Evolutionary conservation across 2,888 invertebrate genomes (phyloP), one percentile per base, ranked within the genome.

Genomic region (Teinopalpus imperialis): DNA sequence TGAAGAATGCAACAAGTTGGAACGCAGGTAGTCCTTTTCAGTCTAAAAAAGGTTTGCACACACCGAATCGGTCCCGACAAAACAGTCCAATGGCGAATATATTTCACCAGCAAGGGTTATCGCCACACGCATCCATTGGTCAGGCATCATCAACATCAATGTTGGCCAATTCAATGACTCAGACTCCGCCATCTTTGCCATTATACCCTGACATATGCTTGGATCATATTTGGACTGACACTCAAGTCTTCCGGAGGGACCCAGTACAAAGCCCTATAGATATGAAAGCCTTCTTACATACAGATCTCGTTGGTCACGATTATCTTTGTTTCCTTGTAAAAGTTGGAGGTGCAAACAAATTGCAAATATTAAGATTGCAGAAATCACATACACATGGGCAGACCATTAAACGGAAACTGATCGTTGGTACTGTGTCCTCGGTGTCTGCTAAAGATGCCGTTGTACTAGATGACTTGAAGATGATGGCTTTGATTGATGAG

Each of bases 141-240:
- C 89, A 89, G 61, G 83, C 86, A 0, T 87, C 88, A 0, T 82
- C 79, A 0, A 67, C 74, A 0, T 87, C 90, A 0, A 81, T 88
- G 80, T 59, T 83, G 66, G 78, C 87, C 1, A 87, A 90, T 23
- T 89, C 89, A 20, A 63, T 81, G 12, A 74, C 81, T 0, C 90
- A 90, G 49, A 60, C 74, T 0, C 90, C 85, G 29, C 91, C 90
- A n/a, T 81, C 91, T 0, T 89, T 94, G 56, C 95, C 95, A 0
- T 80, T 96, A 14, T 93, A 93, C 57, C 97, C 98, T 0, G 94
- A 95, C 57, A 90, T 97, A 52, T 97, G 97, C 63, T 86, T 98
- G 30, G 97, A 98, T 57, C 94, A 95, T 66, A 85, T 97, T 7
- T 98, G 98, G 98, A 94, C 94, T 0, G 98, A 98, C 63, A 92